Evolutionary conservation across 2,888 invertebrate genomes (phyloP).

Genomic region (Eugnorisma glareosa): DNA sequence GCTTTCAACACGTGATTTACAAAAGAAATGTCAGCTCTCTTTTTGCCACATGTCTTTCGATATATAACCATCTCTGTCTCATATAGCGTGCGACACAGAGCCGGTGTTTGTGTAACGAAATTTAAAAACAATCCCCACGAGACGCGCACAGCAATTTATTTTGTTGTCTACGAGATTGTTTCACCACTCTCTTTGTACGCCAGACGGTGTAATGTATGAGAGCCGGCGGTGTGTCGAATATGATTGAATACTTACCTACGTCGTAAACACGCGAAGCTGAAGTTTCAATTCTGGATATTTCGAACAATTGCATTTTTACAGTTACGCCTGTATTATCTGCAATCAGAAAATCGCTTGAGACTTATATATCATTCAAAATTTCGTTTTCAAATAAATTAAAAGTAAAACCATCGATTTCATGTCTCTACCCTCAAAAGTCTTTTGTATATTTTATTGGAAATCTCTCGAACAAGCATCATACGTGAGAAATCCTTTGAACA

Average conservation of each 20-base stretch:
- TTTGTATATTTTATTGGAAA: constrained; percentile 4
- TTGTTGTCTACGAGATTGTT: constrained; percentile 82
- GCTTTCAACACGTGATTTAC: constrained; percentile 56
- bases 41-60: constrained; percentile 38
- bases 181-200: constrained; percentile 67
- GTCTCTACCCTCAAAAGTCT: background rate
- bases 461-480: background rate
- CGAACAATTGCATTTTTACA: background rate
- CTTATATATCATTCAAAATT: background rate
- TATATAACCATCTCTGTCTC: constrained; percentile 66
- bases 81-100: constrained; percentile 61
- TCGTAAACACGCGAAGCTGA: background rate
- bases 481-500: constrained; percentile 1
- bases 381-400: constrained; percentile 1
- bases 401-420: constrained; percentile 1
- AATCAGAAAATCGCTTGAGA: background rate
- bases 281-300: background rate
- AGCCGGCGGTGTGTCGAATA: constrained; percentile 48
- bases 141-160: constrained; percentile 80
- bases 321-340: background rate
- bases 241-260: constrained; percentile 5
- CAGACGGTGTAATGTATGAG: constrained; percentile 39
- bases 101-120: constrained; percentile 81
- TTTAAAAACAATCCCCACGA: constrained; percentile 87
- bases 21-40: constrained; percentile 60